Evolutionary conservation across 2,888 invertebrate species (phyloP), one percentile per base, ranked within the genome.

Genomic region (Parasteatoda lunata): DNA sequence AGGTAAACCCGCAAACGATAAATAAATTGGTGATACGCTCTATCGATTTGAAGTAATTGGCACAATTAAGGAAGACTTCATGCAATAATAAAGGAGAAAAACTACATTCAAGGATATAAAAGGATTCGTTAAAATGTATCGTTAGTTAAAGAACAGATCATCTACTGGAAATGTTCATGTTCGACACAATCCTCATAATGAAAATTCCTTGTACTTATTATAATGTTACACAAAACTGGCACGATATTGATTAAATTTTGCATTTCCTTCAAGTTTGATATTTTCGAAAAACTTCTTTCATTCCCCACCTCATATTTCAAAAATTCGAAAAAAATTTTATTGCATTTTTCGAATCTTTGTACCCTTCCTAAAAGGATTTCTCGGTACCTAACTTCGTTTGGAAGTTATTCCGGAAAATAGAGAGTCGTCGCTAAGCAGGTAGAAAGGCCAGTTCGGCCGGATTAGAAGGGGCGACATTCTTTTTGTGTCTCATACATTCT

Each of bases 11-110:
- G 45, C 66, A 66, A 66, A 72, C 72, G 52, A 59, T 64, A 84
- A 84, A 73, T 68, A 84, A 73, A 84, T 77, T 78, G 78, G 75
- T 64, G 70, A 59, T 65, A 66, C 51, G 72, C 51, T 15, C 45
- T 65, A 77, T 77, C 83, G 83, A 83, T 70, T 84, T 75, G 52
- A 47, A 73, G 78, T 66, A 77, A 84, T 66, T 66, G 73, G 78
- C 68, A 54, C 84, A 85, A 85, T 85, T 85, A 85, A 85, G 79
- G 75, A 69, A 65, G 79, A 79, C 79, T 66, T 85, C 84, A 75
- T 85, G 11, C 51, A 11, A 51, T 75, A 79, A 75, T 85, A 70
- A 78, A 71, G 59, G 49, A 66, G 79, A 78, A 85, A 76, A 69
- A 75, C 79, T 76, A 51, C 52, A 69, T 52, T 30, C 30, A 48